Conservation (phyloP, 2,113 vertebrate genomes). For the Erpornis zantholeuca region DNA sequence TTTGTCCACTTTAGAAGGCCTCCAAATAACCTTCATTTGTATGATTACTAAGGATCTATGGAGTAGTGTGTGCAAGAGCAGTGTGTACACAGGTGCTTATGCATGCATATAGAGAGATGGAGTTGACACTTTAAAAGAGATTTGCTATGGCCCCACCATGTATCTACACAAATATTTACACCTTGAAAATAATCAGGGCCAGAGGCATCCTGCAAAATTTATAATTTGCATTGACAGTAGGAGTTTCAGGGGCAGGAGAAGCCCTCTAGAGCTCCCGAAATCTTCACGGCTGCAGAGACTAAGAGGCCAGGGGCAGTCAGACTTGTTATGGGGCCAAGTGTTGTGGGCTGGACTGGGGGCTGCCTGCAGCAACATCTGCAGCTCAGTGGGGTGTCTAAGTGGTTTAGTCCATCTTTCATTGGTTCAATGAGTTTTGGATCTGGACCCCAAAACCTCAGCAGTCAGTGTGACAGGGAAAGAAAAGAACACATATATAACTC, state of each 20-base stretch:
- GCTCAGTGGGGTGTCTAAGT: not conserved
- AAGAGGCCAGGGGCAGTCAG: not conserved
- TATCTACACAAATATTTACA: not conserved
- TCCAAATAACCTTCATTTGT: not conserved
- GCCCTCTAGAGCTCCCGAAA: not conserved
- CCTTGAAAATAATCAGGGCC: not conserved
- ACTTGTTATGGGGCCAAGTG: not conserved
- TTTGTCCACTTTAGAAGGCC: not conserved
- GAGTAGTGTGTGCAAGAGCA: not conserved
- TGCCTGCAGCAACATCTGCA: not conserved
- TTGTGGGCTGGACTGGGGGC: not conserved
- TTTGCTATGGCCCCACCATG: not conserved
- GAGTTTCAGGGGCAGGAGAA: not conserved
- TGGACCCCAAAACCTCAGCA: not conserved
- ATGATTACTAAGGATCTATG: not conserved
- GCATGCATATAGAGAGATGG: not conserved
- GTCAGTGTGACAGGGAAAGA: not conserved
- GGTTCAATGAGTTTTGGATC: not conserved
- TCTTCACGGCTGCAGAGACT: not conserved
- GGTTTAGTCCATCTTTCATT: not conserved
- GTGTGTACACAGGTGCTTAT: constrained; percentile 11
- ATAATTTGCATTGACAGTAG: not conserved
- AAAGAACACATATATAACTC: not conserved
- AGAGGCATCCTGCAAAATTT: not conserved
- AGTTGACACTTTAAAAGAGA: not conserved